Conservation (phyloP, 2,888 invertebrate genomes). For the Pristionchus entomophagus region DNA sequence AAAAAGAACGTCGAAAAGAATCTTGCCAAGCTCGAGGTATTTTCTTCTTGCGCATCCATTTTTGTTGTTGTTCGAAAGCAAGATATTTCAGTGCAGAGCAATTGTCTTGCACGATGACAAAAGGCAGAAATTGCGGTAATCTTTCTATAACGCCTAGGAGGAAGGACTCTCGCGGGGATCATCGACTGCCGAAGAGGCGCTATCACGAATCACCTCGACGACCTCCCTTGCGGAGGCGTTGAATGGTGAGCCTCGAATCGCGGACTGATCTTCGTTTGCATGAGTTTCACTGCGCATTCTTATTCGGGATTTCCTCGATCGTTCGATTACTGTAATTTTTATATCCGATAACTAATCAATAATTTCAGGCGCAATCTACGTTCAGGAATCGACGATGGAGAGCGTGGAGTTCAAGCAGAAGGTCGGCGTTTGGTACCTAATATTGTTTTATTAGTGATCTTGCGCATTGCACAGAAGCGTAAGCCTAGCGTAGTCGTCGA, state of each 20-base stretch:
- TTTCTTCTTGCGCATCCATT: not conserved
- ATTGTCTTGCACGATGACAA: no score
- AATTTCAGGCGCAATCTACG: conserved; percentile 58
- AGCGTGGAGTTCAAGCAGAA: conserved; percentile 86
- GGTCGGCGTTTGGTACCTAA: conserved; percentile 73
- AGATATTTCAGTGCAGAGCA: not conserved
- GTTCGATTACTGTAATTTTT: not conserved
- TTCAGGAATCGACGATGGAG: conserved; percentile 93
- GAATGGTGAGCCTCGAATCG: no score
- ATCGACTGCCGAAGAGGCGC: conserved; percentile 64
- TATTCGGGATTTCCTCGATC: not conserved
- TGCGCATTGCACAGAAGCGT: no score
- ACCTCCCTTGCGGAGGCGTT: conserved; percentile 44
- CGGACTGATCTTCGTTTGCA: no score
- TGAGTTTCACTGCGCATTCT: not conserved
- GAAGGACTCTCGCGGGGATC: conserved; percentile 57
- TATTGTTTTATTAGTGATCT: no score
- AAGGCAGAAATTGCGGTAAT: not conserved
- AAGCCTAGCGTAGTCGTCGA: no score
- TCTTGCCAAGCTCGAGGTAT: conserved; percentile 55
- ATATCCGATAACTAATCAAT: not conserved
- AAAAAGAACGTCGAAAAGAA: conserved; percentile 52
- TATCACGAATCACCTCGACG: conserved; percentile 52
- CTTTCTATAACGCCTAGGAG: conserved; percentile 77
- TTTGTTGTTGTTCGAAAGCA: not conserved